Percentiles rank a stretch among this genome's conserved stretches.
phyloP scores from a whole-genome alignment of 2,888 invertebrate genomes.

The Drosophila longiperda region DNA sequence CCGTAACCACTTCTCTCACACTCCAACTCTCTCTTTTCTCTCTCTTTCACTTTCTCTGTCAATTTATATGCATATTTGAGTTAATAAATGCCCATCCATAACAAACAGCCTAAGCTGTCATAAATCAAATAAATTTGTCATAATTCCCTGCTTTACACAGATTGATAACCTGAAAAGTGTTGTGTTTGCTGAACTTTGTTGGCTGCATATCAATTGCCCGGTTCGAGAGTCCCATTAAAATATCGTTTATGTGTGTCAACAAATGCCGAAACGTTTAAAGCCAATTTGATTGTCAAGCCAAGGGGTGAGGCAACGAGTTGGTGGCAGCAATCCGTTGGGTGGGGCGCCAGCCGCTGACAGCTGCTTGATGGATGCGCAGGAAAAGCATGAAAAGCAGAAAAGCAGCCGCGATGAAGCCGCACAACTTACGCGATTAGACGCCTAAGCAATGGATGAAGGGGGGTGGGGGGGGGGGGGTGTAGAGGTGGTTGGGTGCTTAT shows the following conservation, averaged over 20 bases:
- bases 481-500: constrained; percentile 50
- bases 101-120: constrained; percentile 21
- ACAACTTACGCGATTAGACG: constrained; percentile 53
- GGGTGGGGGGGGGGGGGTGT: background rate
- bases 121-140: constrained; percentile 42
- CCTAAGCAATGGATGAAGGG: background rate
- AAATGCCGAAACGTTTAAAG: constrained; percentile 35
- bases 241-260: constrained; percentile 47
- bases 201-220: constrained; percentile 23
- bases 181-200: constrained; percentile 8
- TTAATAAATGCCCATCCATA: constrained; percentile 9
- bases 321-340: constrained; percentile 32
- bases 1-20: too few relatives aligned
- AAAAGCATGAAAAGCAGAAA: constrained; percentile 12
- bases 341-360: constrained; percentile 45
- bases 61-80: background rate
- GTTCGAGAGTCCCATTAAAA: constrained; percentile 10
- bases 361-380: constrained; percentile 51
- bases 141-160: constrained; percentile 6
- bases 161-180: constrained; percentile 42
- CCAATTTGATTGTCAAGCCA: constrained; percentile 52
- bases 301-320: constrained; percentile 1
- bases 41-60: background rate
- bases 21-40: too few relatives aligned
- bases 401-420: constrained; percentile 22